phyloP scores from a whole-genome alignment of 2,113 vertebrate species.

The Nothobranchius furzeri region DNA sequence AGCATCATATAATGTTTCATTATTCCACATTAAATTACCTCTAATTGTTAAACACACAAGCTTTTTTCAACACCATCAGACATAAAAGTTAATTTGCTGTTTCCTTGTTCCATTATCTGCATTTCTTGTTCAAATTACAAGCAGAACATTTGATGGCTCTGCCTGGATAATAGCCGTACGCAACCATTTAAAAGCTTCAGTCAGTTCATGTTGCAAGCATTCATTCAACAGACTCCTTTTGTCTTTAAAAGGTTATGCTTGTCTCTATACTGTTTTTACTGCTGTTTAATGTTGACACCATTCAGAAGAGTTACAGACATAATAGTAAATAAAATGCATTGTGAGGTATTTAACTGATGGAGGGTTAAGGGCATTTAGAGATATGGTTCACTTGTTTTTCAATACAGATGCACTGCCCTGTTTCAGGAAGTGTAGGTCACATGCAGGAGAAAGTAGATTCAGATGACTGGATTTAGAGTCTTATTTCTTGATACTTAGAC shows the following conservation, averaged over 20 bases:
- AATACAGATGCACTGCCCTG: no score
- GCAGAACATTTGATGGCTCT: not conserved
- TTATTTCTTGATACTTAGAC: no score
- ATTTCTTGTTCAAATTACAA: not conserved
- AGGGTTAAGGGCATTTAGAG: not conserved
- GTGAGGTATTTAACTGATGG: not conserved
- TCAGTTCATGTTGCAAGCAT: not conserved
- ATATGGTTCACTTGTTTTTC: no score
- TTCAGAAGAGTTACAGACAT: not conserved
- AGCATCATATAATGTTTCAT: not conserved
- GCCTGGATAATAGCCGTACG: conserved; percentile 7
- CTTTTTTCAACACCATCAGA: not conserved
- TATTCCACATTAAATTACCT: not conserved
- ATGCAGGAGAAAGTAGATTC: no score
- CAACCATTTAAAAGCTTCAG: not conserved
- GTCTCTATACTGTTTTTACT: conserved; percentile 4
- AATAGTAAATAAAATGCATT: conserved; percentile 1
- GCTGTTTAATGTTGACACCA: not conserved
- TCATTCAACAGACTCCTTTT: not conserved
- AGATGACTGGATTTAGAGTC: no score
- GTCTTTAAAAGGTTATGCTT: not conserved
- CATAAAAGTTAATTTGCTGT: not conserved
- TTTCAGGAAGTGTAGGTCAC: no score
- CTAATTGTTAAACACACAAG: not conserved
- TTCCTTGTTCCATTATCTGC: conserved; percentile 1